Evolutionary conservation across 2,888 invertebrate genomes (phyloP).

Genomic region (Eupithecia centaureata): DNA sequence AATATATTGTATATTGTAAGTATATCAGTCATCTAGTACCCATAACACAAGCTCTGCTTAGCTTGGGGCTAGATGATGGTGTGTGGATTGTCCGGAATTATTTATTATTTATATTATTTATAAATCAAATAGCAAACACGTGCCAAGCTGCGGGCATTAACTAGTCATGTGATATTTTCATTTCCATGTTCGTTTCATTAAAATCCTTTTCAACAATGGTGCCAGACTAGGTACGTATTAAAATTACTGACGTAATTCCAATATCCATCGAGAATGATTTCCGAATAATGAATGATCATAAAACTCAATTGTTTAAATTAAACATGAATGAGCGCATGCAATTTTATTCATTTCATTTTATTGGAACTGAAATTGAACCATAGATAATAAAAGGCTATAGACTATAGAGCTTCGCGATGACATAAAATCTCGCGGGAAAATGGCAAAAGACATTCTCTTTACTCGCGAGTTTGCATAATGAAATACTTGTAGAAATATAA

Average conservation of each 20-base stretch:
- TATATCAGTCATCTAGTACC: too few relatives aligned
- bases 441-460: constrained; percentile 59
- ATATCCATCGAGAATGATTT: constrained; percentile 11
- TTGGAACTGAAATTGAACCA: constrained; percentile 15
- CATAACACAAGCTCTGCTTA: too few relatives aligned
- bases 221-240: background rate
- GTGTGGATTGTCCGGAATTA: too few relatives aligned
- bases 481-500: constrained; percentile 62
- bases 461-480: constrained; percentile 65
- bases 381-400: constrained; percentile 60
- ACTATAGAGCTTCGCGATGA: constrained; percentile 58
- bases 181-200: background rate
- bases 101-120: too few relatives aligned
- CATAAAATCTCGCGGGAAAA: constrained; percentile 59
- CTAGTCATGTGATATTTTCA: background rate
- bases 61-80: too few relatives aligned
- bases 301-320: constrained; percentile 22
- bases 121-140: too few relatives aligned
- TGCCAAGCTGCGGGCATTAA: background rate
- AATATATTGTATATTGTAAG: too few relatives aligned
- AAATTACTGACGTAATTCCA: constrained; percentile 10
- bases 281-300: constrained; percentile 16
- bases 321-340: constrained; percentile 16
- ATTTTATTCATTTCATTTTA: constrained; percentile 17
- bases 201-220: background rate